phyloP scores from a whole-genome alignment of 1,140 invertebrate species.

The Brachionus koreanus region DNA sequence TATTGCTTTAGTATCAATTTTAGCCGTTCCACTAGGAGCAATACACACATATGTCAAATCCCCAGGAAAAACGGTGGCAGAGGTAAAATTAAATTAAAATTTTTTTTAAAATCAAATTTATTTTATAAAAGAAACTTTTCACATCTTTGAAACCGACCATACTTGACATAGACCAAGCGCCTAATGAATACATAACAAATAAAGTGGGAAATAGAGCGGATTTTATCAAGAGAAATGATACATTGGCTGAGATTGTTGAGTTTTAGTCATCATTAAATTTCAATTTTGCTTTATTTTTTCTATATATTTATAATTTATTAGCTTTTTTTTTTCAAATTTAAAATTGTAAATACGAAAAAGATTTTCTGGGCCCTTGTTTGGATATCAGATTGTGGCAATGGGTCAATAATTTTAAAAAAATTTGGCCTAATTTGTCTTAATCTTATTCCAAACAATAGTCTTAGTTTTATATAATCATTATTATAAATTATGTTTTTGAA shows the following conservation, averaged over 20 bases:
- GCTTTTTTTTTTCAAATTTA: not conserved
- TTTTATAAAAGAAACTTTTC: conserved; percentile 11
- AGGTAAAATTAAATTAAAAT: conserved; percentile 63
- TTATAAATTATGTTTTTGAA: not conserved
- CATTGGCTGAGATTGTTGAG: not conserved
- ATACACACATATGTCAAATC: conserved; percentile 68
- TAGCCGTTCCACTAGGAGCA: conserved; percentile 79
- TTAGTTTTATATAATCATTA: not conserved
- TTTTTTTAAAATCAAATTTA: not conserved
- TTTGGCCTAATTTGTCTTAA: not conserved
- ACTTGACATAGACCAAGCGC: conserved; percentile 13
- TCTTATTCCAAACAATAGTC: not conserved
- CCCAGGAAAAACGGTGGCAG: conserved; percentile 67
- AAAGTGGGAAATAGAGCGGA: conserved; percentile 6
- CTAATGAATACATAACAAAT: not conserved
- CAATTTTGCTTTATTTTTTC: not conserved
- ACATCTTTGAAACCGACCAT: not conserved
- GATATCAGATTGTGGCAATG: not conserved
- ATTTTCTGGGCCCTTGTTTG: not conserved
- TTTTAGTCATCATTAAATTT: not conserved
- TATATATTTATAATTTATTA: not conserved
- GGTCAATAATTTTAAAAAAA: not conserved
- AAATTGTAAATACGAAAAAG: not conserved
- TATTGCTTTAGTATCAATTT: conserved; percentile 72
- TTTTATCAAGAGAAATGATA: conserved; percentile 13